Base-by-base conservation (phyloP, 2,113 vertebrate species). In the Perca fluviatilis region DNA sequence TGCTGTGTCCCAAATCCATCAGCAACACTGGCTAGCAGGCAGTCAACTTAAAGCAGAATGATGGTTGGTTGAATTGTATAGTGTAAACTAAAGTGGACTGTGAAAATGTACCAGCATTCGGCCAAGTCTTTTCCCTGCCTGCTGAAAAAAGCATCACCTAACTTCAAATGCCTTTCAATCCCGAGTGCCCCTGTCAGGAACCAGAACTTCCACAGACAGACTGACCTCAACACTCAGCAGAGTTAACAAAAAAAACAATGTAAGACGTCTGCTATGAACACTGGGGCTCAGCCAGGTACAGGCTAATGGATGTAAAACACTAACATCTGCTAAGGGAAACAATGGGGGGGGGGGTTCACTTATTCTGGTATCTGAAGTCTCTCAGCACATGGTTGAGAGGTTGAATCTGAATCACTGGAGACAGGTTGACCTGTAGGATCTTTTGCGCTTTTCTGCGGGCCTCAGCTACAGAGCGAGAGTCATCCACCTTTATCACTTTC, bases 331-430 rank as follows among this genome's bases (percentile, higher is more conserved):
- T 67, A 63, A 74, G 76, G 30, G 43, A 84, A 62, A 83, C 14
- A 19, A 67, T 9, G 11, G 30, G 36, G 57, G 49, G 4, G 11
- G 46, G 40, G 40, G 8, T 0, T 91, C 82, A 86, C 14, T 93
- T 92, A 19, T 88, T 90, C 87, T 90, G 86, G 57, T 88, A 90
- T 88, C 88, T 84, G 69, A 92, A 93, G 84, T 93, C 84, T 81
- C 89, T 91, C 36, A 94, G 68, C 6, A 89, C 66, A 2, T 83
- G 80, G 74, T 89, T 91, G 60, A 94, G 86, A 18, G 93, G 92
- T 57, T 93, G 91, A 74, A 94, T 94, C 87, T 91, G 88, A 64
- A 94, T 93, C 30, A 94, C 91, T 0, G 93, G 93, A 12, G 90
- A 93, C 43, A 94, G 74, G 77, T 93, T 90, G 63, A 93, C 90